Base-by-base conservation (phyloP, 2,888 invertebrate species). In the Plusia festucae region DNA sequence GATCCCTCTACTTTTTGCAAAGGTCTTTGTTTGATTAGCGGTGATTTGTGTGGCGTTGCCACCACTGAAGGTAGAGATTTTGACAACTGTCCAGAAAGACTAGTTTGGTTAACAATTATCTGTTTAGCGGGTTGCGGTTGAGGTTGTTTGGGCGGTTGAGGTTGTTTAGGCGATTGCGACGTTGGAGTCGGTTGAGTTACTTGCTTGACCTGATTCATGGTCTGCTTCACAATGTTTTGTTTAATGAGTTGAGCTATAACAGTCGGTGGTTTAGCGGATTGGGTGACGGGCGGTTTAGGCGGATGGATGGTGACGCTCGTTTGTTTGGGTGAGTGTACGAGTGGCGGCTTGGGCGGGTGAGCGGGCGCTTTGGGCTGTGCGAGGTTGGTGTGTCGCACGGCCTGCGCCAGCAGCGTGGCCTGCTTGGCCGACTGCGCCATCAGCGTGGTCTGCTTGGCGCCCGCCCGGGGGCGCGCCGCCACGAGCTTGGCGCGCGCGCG, bases 1-100 rank as follows among this genome's bases (percentile, higher is more conserved):
- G 87, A 69, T 0, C 83, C 78, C 54, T 93, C 94, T 32, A 85
- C 76, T 70, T 91, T 92, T 58, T 86, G 86, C 53, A 91, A 70
- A 6, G 92, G 88, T 66, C 93, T 86, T 70, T 91, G 93, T 76
- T 92, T 92, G 27, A 90, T 85, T 16, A 94, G 78, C 27, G 93
- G 92, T 9, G 93, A 88, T 60, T 91, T 91, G 44, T 88, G 87
- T 1, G 91, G 88, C 11, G 91, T 74, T 0, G 91, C 76, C 0
- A 90, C 84, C 0, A 90, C 83, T 0, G 92, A 83, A 0, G 92
- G 88, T 64, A 91, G 60, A 0, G 89, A 79, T 40, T 90, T 89
- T 0, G 87, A 80, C 40, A 86, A 60, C 15, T 81, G 83, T 40
- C 68, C 64, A 0, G 82, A 53, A 16, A 81, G 64, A 65, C 20